Conservation (phyloP, 2,797 vertebrate genomes). For the Coregonus ussuriensis region DNA sequence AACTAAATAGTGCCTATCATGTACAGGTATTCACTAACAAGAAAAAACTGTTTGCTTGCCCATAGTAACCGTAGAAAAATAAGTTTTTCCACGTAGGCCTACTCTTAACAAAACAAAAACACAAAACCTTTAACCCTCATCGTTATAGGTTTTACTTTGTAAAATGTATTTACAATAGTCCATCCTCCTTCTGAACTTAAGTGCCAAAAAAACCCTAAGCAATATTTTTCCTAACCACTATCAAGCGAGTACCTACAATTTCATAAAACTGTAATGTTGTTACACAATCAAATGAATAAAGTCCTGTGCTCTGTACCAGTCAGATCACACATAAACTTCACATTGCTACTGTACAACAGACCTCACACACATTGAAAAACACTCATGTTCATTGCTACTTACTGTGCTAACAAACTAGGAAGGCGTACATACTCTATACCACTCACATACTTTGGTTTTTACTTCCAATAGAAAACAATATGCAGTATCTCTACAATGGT, state of each 20-base stretch:
- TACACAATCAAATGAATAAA: neutral
- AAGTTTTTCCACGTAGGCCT: neutral
- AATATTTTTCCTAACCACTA: neutral
- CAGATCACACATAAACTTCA: neutral
- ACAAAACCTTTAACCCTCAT: neutral
- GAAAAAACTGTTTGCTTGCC: neutral
- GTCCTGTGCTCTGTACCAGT: neutral
- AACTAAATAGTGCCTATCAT: neutral
- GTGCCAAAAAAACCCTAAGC: neutral
- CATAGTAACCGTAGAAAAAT: neutral
- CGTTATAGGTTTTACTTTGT: neutral
- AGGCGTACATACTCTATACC: neutral
- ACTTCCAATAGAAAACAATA: neutral
- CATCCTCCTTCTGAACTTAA: neutral
- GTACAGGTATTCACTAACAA: conserved; percentile 1
- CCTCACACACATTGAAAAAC: conserved; percentile 1
- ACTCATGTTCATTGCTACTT: neutral
- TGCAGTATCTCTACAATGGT: conserved; percentile 5
- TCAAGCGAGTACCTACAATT: neutral
- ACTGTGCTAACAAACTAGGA: neutral
- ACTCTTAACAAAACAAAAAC: neutral
- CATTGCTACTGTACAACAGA: neutral
- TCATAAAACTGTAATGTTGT: neutral
- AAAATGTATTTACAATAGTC: neutral
- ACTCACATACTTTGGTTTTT: neutral